These are phyloP conservation scores for Poeciliopsis retropinna DNA, from an alignment of 2,113 vertebrate species.

Conservation along the genomic window DNA sequence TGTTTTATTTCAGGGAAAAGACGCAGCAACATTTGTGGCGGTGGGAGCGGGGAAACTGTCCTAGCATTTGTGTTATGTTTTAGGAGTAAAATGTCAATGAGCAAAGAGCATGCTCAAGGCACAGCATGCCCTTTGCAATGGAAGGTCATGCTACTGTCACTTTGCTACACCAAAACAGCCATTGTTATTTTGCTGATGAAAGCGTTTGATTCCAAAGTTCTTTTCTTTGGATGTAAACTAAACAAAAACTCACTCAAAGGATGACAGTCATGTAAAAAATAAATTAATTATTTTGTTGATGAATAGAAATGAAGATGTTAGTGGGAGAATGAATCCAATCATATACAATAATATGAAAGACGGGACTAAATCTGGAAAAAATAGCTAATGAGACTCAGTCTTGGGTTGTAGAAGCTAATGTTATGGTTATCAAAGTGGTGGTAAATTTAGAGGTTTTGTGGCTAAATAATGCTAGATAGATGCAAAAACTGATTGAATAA, in stretches of 20 bases:
- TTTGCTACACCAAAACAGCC: constrained; percentile 55
- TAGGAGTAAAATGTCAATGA: constrained; percentile 77
- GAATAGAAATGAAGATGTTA: neutral
- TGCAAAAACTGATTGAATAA: neutral
- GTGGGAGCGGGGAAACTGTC: constrained; percentile 9
- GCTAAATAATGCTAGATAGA: neutral
- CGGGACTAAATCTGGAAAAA: neutral
- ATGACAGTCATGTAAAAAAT: no score
- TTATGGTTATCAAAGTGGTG: neutral
- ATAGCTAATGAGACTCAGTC: neutral
- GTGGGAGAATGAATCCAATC: no score
- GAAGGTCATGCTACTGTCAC: constrained; percentile 62
- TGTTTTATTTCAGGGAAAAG: constrained; percentile 55
- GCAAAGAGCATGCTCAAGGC: constrained; percentile 68
- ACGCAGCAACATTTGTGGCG: constrained; percentile 44
- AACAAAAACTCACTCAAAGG: no score
- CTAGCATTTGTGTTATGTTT: constrained; percentile 81
- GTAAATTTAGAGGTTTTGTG: neutral
- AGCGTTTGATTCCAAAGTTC: neutral
- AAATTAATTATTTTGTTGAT: neutral
- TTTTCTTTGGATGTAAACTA: neutral
- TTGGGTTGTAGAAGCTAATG: neutral
- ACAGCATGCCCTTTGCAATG: neutral
- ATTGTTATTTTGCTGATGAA: neutral
- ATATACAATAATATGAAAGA: no score